Evolutionary conservation across 2,888 invertebrate species (phyloP), one percentile per base, ranked within the genome.

Genomic region (Elysia crispata): DNA sequence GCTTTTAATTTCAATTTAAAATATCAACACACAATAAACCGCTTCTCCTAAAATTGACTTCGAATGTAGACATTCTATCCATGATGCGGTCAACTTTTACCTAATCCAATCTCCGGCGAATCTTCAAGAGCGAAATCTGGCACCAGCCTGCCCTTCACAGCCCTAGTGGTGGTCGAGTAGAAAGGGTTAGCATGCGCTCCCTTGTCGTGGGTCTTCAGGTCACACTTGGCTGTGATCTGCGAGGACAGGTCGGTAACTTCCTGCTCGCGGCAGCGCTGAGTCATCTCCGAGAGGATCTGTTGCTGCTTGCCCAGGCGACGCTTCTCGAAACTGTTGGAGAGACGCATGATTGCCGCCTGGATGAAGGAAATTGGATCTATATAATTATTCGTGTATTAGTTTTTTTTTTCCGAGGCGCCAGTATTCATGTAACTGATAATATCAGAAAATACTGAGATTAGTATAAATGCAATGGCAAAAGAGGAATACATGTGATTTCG

Each of bases 261-360:
- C 75, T 90, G 89, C 80, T 88, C 89, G 15, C 89, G 83, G 75
- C 90, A 90, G 6, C 89, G 81, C 54, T 86, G 86, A 6, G 88
- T 84, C 72, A 90, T 89, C 74, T 90, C 90, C 0, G 85, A 82
- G n/a, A 90, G 81, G 73, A 89, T 87, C 62, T 87, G 87, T 77
- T 89, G 90, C 62, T 89, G 89, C 77, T 88, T 89, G 0, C 90
- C 89, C 31, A 90, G 83, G 0, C 88, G 83, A 8, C 88, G 81
- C 54, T 88, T 86, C 76, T 88, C 86, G 75, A 87, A 88, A 79
- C 89, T 88, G 15, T 82, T 82, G 0, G 89, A 86, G 8, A 90
- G 83, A 28, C 86, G 86, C 87, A 89, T 86, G 23, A 90, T 87
- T 28, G 88, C 89, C 30, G 60, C 54, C 20, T 77, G 74, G 18